These are phyloP conservation scores for Balaenoptera acutorostrata DNA, from an alignment of 2,113 vertebrate genomes.

Conservation along the genomic window DNA sequence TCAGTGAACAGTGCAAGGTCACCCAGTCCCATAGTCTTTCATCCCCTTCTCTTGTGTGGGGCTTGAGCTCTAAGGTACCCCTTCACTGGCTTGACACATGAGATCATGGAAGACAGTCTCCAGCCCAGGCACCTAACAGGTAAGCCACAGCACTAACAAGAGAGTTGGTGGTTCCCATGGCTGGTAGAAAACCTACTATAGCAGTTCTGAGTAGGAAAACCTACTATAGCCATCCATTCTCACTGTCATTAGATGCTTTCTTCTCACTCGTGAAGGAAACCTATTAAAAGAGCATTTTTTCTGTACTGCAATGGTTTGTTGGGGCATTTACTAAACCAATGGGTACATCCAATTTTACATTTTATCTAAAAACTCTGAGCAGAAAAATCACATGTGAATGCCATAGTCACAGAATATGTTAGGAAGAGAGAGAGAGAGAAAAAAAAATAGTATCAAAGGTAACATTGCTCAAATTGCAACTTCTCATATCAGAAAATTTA, in stretches of 20 bases:
- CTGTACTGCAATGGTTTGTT: neutral
- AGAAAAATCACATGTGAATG: neutral
- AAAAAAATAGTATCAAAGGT: neutral
- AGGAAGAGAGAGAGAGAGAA: neutral
- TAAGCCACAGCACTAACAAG: neutral
- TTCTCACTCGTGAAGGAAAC: neutral
- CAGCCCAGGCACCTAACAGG: neutral
- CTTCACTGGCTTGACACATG: conserved; percentile 19
- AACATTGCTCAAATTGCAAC: neutral
- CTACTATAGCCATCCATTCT: neutral
- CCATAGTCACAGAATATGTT: neutral
- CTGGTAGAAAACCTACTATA: neutral
- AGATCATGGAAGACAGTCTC: conserved; percentile 5
- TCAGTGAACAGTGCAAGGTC: conserved; percentile 31
- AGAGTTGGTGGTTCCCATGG: neutral
- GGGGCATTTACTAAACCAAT: neutral
- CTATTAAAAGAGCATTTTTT: neutral
- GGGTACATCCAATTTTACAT: neutral
- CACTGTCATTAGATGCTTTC: neutral
- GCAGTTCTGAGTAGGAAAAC: neutral
- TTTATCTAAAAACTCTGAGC: neutral
- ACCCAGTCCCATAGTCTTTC: neutral
- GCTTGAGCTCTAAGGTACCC: neutral
- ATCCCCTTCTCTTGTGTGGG: neutral
- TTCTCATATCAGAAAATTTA: neutral